A percentile compares a stretch with the other conserved stretches of the same genome.
Evolutionary conservation across 1,140 invertebrate genomes (phyloP).

Genomic region (Sitobion miscanthi): DNA sequence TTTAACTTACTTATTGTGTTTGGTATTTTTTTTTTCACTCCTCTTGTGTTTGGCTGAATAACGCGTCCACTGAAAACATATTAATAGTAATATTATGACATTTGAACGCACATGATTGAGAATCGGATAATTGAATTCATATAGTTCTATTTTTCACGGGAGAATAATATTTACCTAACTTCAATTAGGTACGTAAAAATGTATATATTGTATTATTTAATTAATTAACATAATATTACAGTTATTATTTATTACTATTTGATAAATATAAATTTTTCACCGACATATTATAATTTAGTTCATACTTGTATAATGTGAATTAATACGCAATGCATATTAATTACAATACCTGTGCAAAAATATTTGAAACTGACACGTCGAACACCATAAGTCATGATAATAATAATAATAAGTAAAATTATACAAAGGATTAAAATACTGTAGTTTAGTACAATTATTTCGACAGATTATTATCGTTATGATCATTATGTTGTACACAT

Average conservation of each 20-base stretch:
- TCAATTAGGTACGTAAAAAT: background rate
- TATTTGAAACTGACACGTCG: background rate
- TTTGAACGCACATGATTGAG: background rate
- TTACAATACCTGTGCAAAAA: background rate
- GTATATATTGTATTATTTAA: background rate
- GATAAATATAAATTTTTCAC: background rate
- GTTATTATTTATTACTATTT: background rate
- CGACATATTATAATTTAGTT: background rate
- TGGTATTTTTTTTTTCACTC: background rate
- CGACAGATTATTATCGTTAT: background rate
- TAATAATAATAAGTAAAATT: background rate
- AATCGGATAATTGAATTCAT: background rate
- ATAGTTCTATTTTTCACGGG: background rate
- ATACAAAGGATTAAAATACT: background rate
- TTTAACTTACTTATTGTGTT: slow-evolving; percentile 40
- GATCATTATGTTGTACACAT: background rate
- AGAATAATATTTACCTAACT: background rate
- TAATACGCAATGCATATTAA: background rate
- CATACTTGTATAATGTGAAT: background rate
- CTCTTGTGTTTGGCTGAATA: background rate
- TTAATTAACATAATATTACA: background rate
- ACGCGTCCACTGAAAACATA: slow-evolving; percentile 4
- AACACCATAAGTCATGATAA: background rate
- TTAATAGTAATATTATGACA: background rate
- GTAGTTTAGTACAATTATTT: background rate